Percentiles rank a stretch among this genome's conserved stretches.
These are phyloP conservation scores for Sinhomidia bicolor DNA, from an alignment of 2,888 invertebrate species.

Conservation along the genomic window DNA sequence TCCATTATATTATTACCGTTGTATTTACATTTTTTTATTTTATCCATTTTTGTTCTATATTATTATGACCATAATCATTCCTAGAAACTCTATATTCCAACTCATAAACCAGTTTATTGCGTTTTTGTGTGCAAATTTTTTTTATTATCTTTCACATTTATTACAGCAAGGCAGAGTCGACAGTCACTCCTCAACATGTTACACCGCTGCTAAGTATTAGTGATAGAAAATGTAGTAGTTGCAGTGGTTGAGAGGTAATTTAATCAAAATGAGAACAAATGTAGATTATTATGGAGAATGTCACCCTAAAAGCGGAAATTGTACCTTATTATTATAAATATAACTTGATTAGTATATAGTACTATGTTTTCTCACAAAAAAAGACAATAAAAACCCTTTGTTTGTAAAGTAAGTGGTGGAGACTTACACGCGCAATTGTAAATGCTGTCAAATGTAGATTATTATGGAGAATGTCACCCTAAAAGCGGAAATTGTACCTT, in stretches of 20 bases:
- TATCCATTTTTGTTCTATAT: slow-evolving; percentile 52
- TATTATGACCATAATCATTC: slow-evolving; percentile 37
- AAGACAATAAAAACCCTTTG: background rate
- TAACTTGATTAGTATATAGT: slow-evolving; percentile 33
- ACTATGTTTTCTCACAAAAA: slow-evolving; percentile 9
- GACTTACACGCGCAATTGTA: background rate
- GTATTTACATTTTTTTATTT: slow-evolving; percentile 48
- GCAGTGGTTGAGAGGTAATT: slow-evolving; percentile 23
- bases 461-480: slow-evolving; percentile 70
- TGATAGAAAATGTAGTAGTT: background rate
- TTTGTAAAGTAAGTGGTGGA: background rate
- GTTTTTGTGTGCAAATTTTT: slow-evolving; percentile 74
- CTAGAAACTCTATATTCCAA: slow-evolving; percentile 58
- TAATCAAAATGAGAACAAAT: slow-evolving; percentile 61
- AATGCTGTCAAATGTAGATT: slow-evolving; percentile 18
- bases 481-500: slow-evolving; percentile 61
- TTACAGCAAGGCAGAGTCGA: slow-evolving; percentile 26
- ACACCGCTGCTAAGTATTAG: too few species aligned
- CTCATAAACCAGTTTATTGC: slow-evolving; percentile 68
- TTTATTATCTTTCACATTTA: slow-evolving; percentile 41
- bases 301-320: slow-evolving; percentile 67
- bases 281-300: slow-evolving; percentile 70
- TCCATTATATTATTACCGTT: background rate
- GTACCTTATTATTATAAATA: slow-evolving; percentile 52
- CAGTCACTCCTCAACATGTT: too few species aligned